A percentile compares a stretch with the other conserved stretches of the same genome.
phyloP scores from a whole-genome alignment of 1,140 invertebrate species.

The Platyura marginata region DNA sequence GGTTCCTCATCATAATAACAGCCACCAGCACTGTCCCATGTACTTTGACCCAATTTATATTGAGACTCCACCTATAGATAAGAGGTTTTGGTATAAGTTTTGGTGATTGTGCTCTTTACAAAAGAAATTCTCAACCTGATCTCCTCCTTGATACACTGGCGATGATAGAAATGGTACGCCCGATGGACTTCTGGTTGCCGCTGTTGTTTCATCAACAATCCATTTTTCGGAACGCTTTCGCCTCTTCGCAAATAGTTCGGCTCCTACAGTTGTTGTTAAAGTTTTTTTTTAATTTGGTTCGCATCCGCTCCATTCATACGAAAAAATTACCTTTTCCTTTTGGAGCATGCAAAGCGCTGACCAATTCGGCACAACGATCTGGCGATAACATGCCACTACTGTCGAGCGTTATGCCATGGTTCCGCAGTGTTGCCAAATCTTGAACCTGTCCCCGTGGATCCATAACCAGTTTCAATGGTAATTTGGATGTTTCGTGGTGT shows the following conservation, averaged over 20 bases:
- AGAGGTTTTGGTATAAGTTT: too few species aligned
- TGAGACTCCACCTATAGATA: too few species aligned
- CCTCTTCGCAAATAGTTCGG: constrained; percentile 71
- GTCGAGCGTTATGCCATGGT: constrained; percentile 38
- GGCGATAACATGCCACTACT: constrained; percentile 40
- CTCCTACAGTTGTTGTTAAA: too few species aligned
- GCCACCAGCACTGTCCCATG: too few species aligned
- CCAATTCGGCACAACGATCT: constrained; percentile 50
- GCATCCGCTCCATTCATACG: not conserved
- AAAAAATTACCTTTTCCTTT: constrained; percentile 35
- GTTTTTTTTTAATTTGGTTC: not conserved
- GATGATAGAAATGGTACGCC: too few species aligned
- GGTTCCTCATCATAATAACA: too few species aligned
- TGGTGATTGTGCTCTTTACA: too few species aligned
- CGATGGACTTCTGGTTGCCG: constrained; percentile 22
- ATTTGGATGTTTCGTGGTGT: constrained; percentile 38
- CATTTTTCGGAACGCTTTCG: constrained; percentile 72
- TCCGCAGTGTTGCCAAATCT: constrained; percentile 37
- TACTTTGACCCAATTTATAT: too few species aligned
- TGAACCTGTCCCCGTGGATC: constrained; percentile 57
- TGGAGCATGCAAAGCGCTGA: constrained; percentile 56
- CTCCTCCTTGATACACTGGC: too few species aligned
- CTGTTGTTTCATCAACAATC: constrained; percentile 58
- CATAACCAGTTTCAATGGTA: constrained; percentile 57
- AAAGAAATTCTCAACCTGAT: too few species aligned